Conservation (phyloP, 2,113 vertebrate genomes). For the Oxygymnocypris stewartii region DNA sequence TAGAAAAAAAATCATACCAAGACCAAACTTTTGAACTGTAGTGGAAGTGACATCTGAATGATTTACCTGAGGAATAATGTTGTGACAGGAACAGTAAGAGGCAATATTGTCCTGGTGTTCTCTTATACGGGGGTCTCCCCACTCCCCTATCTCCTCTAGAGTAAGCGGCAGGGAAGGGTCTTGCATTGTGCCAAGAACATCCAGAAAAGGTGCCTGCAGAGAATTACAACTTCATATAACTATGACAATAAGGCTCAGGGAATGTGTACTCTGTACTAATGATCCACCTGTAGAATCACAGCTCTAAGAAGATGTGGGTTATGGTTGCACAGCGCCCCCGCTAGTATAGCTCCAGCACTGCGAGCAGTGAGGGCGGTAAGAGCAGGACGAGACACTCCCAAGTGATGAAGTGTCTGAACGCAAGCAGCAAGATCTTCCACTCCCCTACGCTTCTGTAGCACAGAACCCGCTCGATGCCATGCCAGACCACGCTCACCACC, state of each 20-base stretch:
- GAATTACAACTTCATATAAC: background rate
- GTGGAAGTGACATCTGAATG: background rate
- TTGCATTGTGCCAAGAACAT: conserved; percentile 91
- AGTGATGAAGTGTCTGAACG: conserved; percentile 78
- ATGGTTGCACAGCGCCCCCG: conserved; percentile 87
- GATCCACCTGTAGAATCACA: conserved; percentile 82
- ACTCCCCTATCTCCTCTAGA: conserved; percentile 92
- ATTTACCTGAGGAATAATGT: conserved; percentile 91
- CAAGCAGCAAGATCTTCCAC: conserved; percentile 88
- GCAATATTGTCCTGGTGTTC: conserved; percentile 79
- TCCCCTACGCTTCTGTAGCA: conserved; percentile 82
- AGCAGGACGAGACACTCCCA: conserved; percentile 82
- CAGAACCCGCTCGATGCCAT: conserved; percentile 85
- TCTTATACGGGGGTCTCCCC: conserved; percentile 86
- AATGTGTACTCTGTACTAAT: background rate
- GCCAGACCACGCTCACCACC: conserved; percentile 88
- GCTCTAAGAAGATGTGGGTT: conserved; percentile 81
- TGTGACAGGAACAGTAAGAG: conserved; percentile 90
- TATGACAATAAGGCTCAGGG: background rate
- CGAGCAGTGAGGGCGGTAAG: conserved; percentile 79
- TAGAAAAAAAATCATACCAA: background rate
- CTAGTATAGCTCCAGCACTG: conserved; percentile 92
- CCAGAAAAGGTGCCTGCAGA: conserved; percentile 89
- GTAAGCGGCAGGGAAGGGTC: conserved; percentile 85
- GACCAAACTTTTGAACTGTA: background rate